Evolutionary conservation across 2,888 invertebrate species (phyloP).

Genomic region (Aphidius colemani): DNA sequence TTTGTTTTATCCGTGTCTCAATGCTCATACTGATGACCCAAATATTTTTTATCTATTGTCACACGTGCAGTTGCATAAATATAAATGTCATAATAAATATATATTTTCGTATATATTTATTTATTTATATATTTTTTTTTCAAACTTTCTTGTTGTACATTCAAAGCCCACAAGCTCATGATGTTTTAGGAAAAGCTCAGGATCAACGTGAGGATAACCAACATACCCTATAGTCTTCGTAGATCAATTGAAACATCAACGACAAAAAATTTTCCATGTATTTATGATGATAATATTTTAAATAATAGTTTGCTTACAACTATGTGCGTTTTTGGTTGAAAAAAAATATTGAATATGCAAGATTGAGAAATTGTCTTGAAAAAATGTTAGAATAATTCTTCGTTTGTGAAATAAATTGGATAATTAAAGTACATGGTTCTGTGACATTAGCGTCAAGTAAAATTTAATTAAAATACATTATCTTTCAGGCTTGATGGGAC

Average conservation of each 20-base stretch:
- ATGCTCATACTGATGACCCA: background rate
- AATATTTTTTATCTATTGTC: too few relatives aligned
- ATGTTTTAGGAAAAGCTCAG: slow-evolving; percentile 42
- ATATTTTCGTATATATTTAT: background rate
- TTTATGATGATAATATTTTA: too few relatives aligned
- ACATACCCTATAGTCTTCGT: background rate
- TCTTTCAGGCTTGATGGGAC: too few relatives aligned
- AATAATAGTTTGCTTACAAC: background rate
- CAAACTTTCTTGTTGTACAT: slow-evolving; percentile 24
- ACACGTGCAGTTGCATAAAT: too few relatives aligned
- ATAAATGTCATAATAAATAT: too few relatives aligned
- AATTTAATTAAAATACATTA: too few relatives aligned
- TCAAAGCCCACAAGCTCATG: slow-evolving; percentile 40
- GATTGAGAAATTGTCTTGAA: too few relatives aligned
- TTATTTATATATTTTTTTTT: background rate
- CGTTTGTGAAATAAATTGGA: too few relatives aligned
- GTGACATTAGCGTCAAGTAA: too few relatives aligned
- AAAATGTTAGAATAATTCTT: too few relatives aligned
- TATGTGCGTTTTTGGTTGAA: background rate
- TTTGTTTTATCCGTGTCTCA: background rate
- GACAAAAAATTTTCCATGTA: slow-evolving; percentile 3
- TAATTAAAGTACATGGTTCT: too few relatives aligned
- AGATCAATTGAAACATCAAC: slow-evolving; percentile 30
- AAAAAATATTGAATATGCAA: background rate
- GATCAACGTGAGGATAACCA: slow-evolving; percentile 17